These are phyloP conservation scores for Rhynchotus rufescens DNA, from an alignment of 2,797 vertebrate species.

Conservation along the genomic window DNA sequence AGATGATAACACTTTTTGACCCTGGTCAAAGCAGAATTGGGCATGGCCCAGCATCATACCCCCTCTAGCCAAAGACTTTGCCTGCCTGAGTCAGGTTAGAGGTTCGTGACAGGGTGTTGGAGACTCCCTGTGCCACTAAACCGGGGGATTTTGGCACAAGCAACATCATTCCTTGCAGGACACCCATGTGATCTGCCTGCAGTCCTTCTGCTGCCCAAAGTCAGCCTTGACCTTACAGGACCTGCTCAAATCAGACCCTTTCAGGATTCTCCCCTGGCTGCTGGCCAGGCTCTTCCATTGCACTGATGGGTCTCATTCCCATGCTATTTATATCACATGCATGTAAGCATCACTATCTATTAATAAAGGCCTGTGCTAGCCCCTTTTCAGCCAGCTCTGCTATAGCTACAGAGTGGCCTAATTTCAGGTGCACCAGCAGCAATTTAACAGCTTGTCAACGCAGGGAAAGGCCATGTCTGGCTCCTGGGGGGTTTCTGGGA, in stretches of 20 bases:
- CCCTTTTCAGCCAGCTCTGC: not conserved
- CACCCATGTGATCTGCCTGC: fast-evolving
- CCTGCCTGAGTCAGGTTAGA: fast-evolving
- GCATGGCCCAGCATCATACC: not conserved
- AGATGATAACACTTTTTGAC: not conserved
- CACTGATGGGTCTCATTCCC: not conserved
- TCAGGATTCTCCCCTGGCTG: not conserved
- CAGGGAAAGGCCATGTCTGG: not conserved
- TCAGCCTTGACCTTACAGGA: fast-evolving
- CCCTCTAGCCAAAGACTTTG: not conserved
- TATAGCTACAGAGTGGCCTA: not conserved
- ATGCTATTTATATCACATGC: not conserved
- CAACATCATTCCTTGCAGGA: not conserved
- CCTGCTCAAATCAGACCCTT: not conserved
- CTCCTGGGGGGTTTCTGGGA: not conserved
- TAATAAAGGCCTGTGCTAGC: not conserved
- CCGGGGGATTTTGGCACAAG: not conserved
- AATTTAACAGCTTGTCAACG: not conserved
- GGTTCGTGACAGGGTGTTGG: fast-evolving
- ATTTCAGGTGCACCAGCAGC: not conserved
- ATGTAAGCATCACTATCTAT: fast-evolving
- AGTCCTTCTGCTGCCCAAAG: not conserved
- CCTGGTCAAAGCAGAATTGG: not conserved
- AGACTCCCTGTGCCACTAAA: not conserved
- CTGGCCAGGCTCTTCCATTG: not conserved